Conservation (phyloP, 1,140 invertebrate genomes). For the Solenopsis fugax region DNA sequence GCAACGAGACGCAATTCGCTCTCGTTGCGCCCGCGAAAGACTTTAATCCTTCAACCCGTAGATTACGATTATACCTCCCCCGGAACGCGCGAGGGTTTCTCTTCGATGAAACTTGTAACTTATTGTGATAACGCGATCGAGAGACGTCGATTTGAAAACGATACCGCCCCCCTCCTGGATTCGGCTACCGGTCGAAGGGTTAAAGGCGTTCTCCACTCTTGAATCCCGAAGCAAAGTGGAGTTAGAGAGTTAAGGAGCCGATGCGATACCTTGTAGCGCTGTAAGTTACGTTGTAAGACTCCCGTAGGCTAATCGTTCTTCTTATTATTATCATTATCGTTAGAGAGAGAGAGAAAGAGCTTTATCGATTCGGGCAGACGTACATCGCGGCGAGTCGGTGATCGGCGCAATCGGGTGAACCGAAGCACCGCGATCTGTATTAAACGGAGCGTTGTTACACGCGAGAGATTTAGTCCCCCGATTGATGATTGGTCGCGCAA, state of each 20-base stretch:
- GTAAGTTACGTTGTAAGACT: conserved; percentile 73
- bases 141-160: background rate
- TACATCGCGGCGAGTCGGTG: conserved; percentile 38
- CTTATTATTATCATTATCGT: conserved; percentile 69
- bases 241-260: conserved; percentile 64
- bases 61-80: conserved; percentile 2
- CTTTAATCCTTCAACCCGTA: conserved; percentile 39
- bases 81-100: conserved; percentile 10
- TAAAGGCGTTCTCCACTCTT: conserved; percentile 28
- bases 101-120: conserved; percentile 36
- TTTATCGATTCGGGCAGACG: conserved; percentile 63
- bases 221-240: conserved; percentile 42
- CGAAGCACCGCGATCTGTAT: conserved; percentile 26
- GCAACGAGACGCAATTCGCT: background rate
- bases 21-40: background rate
- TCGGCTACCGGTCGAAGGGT: conserved; percentile 44
- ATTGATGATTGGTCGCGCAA: conserved; percentile 82
- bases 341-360: conserved; percentile 53
- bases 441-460: background rate
- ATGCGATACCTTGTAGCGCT: conserved; percentile 64
- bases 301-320: conserved; percentile 70
- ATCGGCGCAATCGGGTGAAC: conserved; percentile 27
- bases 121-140: conserved; percentile 41
- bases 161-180: background rate
- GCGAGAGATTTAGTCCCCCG: conserved; percentile 54